These are phyloP conservation scores for Celastrina argiolus DNA, from an alignment of 2,888 invertebrate species.

Conservation along the genomic window DNA sequence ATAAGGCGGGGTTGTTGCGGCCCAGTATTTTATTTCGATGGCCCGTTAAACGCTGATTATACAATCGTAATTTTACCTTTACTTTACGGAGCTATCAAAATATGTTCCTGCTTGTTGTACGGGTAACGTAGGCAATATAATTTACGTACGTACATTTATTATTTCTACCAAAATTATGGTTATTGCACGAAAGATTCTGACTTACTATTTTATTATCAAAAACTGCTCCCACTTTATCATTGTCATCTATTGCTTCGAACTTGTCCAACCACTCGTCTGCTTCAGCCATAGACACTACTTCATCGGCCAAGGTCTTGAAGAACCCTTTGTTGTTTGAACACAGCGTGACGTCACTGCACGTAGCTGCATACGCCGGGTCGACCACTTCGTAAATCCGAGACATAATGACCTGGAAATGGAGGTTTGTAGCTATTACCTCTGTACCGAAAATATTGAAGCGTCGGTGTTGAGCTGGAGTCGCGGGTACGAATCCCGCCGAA, in stretches of 20 bases:
- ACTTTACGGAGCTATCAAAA: too few species aligned
- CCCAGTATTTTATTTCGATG: too few species aligned
- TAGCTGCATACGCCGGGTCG: constrained; percentile 75
- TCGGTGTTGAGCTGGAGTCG: too few species aligned
- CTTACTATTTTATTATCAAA: constrained; percentile 71
- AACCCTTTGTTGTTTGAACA: constrained; percentile 87
- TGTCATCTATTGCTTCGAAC: constrained; percentile 79
- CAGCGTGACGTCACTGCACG: constrained; percentile 86
- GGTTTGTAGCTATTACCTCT: not conserved
- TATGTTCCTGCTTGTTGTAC: too few species aligned
- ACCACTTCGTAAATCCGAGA: constrained; percentile 53
- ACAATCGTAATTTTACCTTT: too few species aligned
- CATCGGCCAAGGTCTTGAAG: constrained; percentile 82
- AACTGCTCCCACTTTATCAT: constrained; percentile 76
- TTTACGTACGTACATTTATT: too few species aligned
- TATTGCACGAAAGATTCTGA: constrained; percentile 4
- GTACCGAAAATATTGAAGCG: too few species aligned
- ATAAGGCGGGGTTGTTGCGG: too few species aligned
- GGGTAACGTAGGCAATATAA: too few species aligned
- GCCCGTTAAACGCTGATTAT: too few species aligned
- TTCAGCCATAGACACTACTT: constrained; percentile 74
- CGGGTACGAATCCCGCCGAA: too few species aligned
- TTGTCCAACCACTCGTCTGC: constrained; percentile 77
- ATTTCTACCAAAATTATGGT: too few species aligned
- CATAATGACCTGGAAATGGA: constrained; percentile 40